A percentile compares a stretch with the other conserved stretches of the same genome.
phyloP scores from a whole-genome alignment of 2,113 vertebrate genomes.

The Melanerpes formicivorus region DNA sequence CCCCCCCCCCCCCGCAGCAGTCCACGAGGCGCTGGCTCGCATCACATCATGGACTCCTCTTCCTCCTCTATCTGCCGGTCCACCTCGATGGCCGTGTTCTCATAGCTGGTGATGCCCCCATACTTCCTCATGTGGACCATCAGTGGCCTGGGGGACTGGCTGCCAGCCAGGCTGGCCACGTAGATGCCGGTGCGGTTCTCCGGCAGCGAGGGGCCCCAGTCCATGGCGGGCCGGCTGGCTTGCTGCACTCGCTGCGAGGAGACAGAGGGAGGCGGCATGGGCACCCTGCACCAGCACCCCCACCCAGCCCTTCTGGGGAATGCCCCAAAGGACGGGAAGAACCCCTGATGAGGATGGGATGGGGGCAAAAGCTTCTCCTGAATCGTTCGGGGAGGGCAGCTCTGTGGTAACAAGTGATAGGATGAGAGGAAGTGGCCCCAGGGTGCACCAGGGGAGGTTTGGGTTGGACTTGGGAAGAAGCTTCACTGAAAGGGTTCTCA shows the following conservation, averaged over 20 bases:
- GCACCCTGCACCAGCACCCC: neutral
- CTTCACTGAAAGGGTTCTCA: too few relatives aligned
- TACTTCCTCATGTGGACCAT: conserved; percentile 86
- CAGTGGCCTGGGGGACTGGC: conserved; percentile 82
- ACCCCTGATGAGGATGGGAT: fast-evolving
- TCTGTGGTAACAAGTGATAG: neutral
- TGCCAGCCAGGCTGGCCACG: conserved; percentile 75
- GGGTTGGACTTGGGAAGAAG: too few relatives aligned
- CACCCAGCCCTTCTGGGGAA: neutral
- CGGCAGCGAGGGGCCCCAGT: conserved; percentile 82
- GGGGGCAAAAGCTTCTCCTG: neutral
- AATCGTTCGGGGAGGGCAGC: neutral
- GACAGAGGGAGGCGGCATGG: neutral
- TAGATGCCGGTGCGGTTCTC: conserved; percentile 82
- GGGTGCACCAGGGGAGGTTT: too few relatives aligned
- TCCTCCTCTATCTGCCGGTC: conserved; percentile 81
- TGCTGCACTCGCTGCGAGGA: conserved; percentile 76
- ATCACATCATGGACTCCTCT: conserved; percentile 81
- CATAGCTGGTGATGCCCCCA: conserved; percentile 83
- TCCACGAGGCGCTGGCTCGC: fast-evolving
- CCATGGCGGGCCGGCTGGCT: conserved; percentile 78
- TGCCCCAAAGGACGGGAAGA: neutral
- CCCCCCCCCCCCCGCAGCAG: neutral
- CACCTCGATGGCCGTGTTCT: conserved; percentile 82
- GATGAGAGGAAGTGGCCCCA: too few relatives aligned